Base-by-base conservation (phyloP, 2,888 invertebrate genomes). In the Leptinotarsa rubiginosa region DNA sequence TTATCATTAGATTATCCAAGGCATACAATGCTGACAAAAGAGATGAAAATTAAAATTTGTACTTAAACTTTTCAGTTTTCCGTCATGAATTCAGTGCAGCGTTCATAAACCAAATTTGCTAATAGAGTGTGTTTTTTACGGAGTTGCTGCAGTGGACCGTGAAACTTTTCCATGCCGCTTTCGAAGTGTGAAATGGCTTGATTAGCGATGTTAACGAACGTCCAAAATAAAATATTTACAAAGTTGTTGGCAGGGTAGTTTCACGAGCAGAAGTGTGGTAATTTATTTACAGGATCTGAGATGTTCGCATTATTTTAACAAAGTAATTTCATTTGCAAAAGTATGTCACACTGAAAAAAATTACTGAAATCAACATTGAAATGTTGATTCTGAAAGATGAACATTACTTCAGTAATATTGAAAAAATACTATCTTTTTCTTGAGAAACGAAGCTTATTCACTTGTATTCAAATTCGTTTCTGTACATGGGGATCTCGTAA, bases 121-220 rank as follows among this genome's bases (percentile, higher is more conserved):
- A 69, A 71, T 71, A 4, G 22, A 64, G 31, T 62, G 41, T n/a
- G 49, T 71, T 72, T 69, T 72, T 65, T 69, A 31, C 66, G 20
- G 20, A 56, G 50, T 41, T 4, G 31, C 50, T 22, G 65, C 47
- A 47, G 59, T 52, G 54, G 54, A 25, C 67, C 25, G 75, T 65
- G 47, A 71, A 73, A 71, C 62, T 71, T 75, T 65, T 56, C 69
- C 67, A 72, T 69, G 73, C 70, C 59, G 59, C 66, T 66, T 65
- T 68, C 70, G 70, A 68, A 77, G 72, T 75, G 75, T 77, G 66
- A 77, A 77, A 77, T 68, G 67, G 74, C 74, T 77, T 77, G 67
- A 73, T 77, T 75, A 77, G 70, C 54, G 72, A 62, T 64, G 74
- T 75, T 74, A 72, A 77, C 74, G 71, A 73, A 70, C 72, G 47